Percentiles rank a stretch among this genome's conserved stretches.
These are phyloP conservation scores for Ladona fulva DNA, from an alignment of 1,140 invertebrate genomes.

Conservation along the genomic window DNA sequence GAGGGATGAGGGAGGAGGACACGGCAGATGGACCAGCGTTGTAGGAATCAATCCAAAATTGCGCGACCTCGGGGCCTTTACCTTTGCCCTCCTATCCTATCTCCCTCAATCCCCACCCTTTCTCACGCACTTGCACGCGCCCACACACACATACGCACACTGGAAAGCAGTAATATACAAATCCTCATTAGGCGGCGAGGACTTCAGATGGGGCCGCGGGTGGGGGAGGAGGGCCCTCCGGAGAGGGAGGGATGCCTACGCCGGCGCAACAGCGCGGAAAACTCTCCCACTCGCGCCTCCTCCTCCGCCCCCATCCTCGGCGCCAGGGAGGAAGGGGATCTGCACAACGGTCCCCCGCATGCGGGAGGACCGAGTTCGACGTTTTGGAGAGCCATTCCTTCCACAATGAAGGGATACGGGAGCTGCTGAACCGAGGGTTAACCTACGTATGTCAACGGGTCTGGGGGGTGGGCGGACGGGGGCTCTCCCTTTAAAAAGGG, in stretches of 20 bases:
- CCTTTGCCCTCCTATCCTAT: not conserved
- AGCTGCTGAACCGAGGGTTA: not conserved
- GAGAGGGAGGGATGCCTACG: not conserved
- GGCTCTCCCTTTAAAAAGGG: not conserved
- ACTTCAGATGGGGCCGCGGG: not conserved
- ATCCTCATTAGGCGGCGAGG: conserved; percentile 1
- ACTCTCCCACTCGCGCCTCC: not conserved
- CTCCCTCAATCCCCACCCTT: not conserved
- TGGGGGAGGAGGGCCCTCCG: not conserved
- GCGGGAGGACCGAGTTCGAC: not conserved
- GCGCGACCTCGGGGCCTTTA: not conserved
- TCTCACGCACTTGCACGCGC: not conserved
- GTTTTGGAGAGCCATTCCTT: not conserved
- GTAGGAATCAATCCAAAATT: not conserved
- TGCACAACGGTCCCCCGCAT: not conserved
- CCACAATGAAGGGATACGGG: not conserved
- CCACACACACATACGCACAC: not conserved
- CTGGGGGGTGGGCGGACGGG: not conserved
- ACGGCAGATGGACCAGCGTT: conserved; percentile 1
- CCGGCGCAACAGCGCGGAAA: not conserved
- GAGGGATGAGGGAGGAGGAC: not conserved
- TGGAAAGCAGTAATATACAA: not conserved
- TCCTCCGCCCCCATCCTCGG: not conserved
- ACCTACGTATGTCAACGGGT: not conserved
- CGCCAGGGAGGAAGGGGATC: not conserved